phyloP scores from a whole-genome alignment of 2,797 vertebrate genomes.

The Synaphobranchus kaupii region DNA sequence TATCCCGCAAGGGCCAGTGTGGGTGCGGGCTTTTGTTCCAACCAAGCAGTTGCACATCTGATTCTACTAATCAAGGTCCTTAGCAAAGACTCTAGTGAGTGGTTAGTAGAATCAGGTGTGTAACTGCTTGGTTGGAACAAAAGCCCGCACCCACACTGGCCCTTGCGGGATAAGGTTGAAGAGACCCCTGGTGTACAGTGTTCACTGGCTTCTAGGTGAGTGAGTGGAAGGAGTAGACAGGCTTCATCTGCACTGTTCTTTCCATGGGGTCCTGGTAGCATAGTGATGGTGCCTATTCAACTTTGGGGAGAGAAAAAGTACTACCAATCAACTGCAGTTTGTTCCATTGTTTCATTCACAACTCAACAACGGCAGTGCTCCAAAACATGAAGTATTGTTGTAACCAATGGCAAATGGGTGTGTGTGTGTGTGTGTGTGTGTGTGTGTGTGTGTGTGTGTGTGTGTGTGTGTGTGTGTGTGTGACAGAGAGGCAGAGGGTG shows the following conservation, averaged over 20 bases:
- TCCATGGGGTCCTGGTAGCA: neutral
- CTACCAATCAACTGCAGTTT: neutral
- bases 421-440: conserved; percentile 1
- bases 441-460: neutral
- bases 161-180: no score
- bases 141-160: no score
- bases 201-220: neutral
- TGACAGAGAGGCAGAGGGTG: neutral
- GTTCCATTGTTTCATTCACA: neutral
- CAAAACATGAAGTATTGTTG: neutral
- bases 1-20: no score
- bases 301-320: neutral
- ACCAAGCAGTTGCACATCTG: no score
- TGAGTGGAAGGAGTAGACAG: neutral
- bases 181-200: neutral
- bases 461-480: neutral
- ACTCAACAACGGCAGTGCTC: neutral
- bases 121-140: no score
- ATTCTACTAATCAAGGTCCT: no score
- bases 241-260: neutral
- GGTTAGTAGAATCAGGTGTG: no score
- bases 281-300: neutral
- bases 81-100: no score
- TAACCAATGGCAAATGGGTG: neutral
- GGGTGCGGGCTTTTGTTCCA: no score